Evolutionary conservation across 2,888 invertebrate species (phyloP).

Genomic region (Molorchus minor): DNA sequence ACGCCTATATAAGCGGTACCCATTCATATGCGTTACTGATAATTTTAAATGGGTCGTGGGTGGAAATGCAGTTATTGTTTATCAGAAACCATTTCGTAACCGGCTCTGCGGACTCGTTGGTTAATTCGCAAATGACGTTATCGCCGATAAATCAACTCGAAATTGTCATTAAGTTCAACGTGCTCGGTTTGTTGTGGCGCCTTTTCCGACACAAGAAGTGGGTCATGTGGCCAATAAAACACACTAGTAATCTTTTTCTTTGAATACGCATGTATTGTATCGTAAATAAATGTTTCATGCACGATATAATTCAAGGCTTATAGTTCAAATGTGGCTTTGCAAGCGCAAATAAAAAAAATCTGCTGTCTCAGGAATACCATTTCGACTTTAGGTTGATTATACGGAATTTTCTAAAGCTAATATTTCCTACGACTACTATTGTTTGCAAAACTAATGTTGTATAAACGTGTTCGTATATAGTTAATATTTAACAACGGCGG

Average conservation of each 20-base stretch:
- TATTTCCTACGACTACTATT: too few species aligned
- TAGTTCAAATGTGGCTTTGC: constrained; percentile 1
- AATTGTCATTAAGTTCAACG: constrained; percentile 18
- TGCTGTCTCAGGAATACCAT: too few species aligned
- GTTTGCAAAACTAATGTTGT: too few species aligned
- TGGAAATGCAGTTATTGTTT: constrained; percentile 23
- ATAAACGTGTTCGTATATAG: too few species aligned
- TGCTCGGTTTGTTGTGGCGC: constrained; percentile 13
- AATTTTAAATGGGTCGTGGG: constrained; percentile 22
- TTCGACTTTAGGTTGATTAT: too few species aligned
- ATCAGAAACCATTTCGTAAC: constrained; percentile 23
- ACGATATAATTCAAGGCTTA: constrained; percentile 18
- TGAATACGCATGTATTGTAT: constrained; percentile 12
- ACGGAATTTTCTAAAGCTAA: too few species aligned
- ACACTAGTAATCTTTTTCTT: constrained; percentile 16
- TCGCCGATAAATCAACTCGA: constrained; percentile 11
- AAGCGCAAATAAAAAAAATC: too few species aligned
- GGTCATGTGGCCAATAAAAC: constrained; percentile 19
- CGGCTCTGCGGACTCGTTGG: constrained; percentile 11
- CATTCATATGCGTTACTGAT: constrained; percentile 21
- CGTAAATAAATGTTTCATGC: constrained; percentile 16
- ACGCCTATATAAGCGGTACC: constrained; percentile 18
- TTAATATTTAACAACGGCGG: too few species aligned
- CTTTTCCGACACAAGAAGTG: constrained; percentile 13
- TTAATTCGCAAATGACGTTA: constrained; percentile 16